Percentiles rank a stretch among this genome's conserved stretches.
Evolutionary conservation across 2,113 vertebrate genomes (phyloP).

Genomic region (Ginglymostoma cirratum): DNA sequence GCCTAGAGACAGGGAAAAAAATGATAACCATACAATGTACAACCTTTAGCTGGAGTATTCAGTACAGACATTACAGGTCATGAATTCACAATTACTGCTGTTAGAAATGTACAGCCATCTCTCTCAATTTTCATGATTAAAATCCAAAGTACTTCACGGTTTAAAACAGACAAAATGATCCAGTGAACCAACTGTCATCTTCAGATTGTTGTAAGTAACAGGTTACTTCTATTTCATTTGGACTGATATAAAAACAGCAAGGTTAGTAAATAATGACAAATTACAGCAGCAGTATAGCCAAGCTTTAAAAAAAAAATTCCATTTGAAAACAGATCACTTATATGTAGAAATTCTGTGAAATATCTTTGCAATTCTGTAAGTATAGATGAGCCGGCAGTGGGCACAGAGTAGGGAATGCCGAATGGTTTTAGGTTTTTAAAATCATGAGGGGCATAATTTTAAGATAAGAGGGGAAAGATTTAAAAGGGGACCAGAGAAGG

Average conservation of each 20-base stretch:
- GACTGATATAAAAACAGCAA: background rate
- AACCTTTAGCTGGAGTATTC: slow-evolving; percentile 32
- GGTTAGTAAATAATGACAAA: background rate
- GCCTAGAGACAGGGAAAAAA: slow-evolving; percentile 47
- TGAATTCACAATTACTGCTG: background rate
- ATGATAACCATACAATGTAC: slow-evolving; percentile 30
- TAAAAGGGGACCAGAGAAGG: too few species aligned
- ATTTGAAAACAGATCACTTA: background rate
- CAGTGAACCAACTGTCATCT: background rate
- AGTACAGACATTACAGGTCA: background rate
- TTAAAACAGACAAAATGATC: background rate
- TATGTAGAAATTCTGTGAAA: background rate
- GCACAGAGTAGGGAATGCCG: background rate
- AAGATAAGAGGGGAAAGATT: too few species aligned
- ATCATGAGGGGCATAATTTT: too few species aligned
- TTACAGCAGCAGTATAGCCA: background rate
- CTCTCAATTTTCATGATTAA: background rate
- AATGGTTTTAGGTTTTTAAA: background rate
- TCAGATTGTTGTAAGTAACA: background rate
- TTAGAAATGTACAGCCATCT: background rate
- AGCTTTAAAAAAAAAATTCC: background rate
- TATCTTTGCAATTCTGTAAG: background rate
- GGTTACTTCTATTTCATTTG: background rate
- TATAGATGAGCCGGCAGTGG: background rate
- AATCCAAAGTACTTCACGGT: background rate